Evolutionary conservation across 2,797 vertebrate genomes (phyloP).

Genomic region (Champsocephalus gunnari): DNA sequence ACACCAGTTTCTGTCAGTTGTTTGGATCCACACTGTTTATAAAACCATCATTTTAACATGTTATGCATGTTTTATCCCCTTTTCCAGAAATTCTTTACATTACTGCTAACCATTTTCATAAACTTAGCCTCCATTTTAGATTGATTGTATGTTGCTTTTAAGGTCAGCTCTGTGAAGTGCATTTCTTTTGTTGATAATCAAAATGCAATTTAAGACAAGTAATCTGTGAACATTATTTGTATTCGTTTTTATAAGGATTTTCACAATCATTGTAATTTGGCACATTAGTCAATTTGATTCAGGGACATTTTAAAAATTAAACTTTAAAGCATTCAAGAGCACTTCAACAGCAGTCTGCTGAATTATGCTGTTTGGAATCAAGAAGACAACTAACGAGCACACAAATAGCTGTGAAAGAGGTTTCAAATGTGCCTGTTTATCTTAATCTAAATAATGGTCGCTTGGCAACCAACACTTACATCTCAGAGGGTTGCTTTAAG

Average conservation of each 20-base stretch:
- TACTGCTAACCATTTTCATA: conserved; percentile 12
- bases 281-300: neutral
- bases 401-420: conserved; percentile 3
- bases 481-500: neutral
- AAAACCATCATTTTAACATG: conserved; percentile 25
- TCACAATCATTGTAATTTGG: neutral
- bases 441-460: conserved; percentile 1
- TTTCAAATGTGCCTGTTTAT: conserved; percentile 1
- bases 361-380: conserved; percentile 19
- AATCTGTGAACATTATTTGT: conserved; percentile 12
- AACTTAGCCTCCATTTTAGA: neutral
- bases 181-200: neutral
- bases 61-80: conserved; percentile 34
- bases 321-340: conserved; percentile 21
- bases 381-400: conserved; percentile 28
- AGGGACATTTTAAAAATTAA: conserved; percentile 4
- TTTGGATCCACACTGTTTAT: conserved; percentile 39
- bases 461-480: neutral
- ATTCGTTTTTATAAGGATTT: conserved; percentile 1
- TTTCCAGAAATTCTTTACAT: conserved; percentile 22
- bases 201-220: neutral
- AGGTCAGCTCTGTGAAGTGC: neutral
- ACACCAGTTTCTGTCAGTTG: conserved; percentile 31
- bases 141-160: neutral
- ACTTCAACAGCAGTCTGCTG: conserved; percentile 10